Conservation (phyloP, 92 coral and sea anemone genomes). For the Anthopleura xanthogrammica region DNA sequence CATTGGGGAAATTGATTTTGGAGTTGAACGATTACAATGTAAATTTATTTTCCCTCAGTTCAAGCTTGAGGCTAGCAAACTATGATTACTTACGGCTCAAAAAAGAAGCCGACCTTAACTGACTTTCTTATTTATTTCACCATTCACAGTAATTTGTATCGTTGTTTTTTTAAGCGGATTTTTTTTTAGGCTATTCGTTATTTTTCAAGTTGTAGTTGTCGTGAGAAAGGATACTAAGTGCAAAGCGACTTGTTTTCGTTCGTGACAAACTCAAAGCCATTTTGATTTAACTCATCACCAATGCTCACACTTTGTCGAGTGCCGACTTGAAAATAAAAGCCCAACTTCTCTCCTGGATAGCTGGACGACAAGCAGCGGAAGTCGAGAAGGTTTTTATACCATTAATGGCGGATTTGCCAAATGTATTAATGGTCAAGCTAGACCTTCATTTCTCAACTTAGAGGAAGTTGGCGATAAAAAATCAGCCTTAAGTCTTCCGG, state of each 20-base stretch:
- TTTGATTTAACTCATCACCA: constrained; percentile 4
- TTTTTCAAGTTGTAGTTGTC: not conserved
- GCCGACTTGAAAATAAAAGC: constrained; percentile 9
- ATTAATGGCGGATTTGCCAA: constrained; percentile 29
- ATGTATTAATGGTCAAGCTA: constrained; percentile 25
- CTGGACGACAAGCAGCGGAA: constrained; percentile 22
- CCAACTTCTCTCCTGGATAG: not conserved
- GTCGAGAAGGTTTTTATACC: constrained; percentile 15
- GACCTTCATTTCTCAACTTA: not conserved
- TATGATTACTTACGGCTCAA: not conserved
- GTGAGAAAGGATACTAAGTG: not conserved
- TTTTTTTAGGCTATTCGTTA: not conserved
- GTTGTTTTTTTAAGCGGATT: not conserved
- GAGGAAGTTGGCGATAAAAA: constrained; percentile 35
- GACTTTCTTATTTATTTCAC: not conserved
- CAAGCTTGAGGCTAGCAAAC: not conserved
- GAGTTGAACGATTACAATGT: not conserved
- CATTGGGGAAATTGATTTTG: not conserved
- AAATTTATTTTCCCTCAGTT: not conserved
- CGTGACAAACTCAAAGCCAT: not conserved
- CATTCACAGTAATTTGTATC: no score
- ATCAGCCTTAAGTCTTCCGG: constrained; percentile 34
- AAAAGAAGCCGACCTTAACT: not conserved
- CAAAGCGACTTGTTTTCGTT: not conserved
- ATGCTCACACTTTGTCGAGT: constrained; percentile 6